Evolutionary conservation across 2,797 vertebrate species (phyloP).

Genomic region (Heliangelus exortis): DNA sequence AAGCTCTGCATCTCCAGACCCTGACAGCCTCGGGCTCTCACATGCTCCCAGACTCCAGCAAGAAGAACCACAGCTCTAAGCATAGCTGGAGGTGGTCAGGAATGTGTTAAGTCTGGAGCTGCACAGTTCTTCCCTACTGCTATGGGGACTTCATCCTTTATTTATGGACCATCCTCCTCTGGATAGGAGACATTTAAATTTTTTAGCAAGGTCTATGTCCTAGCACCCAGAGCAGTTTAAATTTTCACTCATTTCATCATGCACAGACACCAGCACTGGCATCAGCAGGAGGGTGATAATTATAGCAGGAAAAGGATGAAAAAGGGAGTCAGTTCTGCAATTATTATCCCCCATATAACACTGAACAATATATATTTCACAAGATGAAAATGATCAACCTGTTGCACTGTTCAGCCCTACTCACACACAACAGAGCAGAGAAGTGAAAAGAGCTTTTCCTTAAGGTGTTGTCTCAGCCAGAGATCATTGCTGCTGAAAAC

Average conservation of each 20-base stretch:
- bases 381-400: background rate
- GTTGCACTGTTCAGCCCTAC: background rate
- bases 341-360: constrained; percentile 4
- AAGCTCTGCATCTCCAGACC: background rate
- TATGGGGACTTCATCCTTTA: constrained; percentile 62
- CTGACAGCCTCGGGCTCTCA: background rate
- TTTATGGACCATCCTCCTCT: constrained; percentile 57
- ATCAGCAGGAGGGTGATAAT: constrained; percentile 30
- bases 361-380: constrained; percentile 6
- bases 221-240: constrained; percentile 48
- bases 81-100: background rate
- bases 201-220: constrained; percentile 64
- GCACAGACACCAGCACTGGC: background rate
- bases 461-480: background rate
- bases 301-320: constrained; percentile 33
- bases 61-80: background rate
- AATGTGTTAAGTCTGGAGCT: constrained; percentile 33
- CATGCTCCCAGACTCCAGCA: background rate
- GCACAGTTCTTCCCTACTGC: background rate
- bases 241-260: constrained; percentile 47
- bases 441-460: background rate
- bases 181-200: constrained; percentile 58
- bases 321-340: background rate
- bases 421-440: rapidly evolving
- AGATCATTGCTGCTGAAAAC: background rate